phyloP scores from a whole-genome alignment of 2,113 vertebrate species.

The Percina caprodes region DNA sequence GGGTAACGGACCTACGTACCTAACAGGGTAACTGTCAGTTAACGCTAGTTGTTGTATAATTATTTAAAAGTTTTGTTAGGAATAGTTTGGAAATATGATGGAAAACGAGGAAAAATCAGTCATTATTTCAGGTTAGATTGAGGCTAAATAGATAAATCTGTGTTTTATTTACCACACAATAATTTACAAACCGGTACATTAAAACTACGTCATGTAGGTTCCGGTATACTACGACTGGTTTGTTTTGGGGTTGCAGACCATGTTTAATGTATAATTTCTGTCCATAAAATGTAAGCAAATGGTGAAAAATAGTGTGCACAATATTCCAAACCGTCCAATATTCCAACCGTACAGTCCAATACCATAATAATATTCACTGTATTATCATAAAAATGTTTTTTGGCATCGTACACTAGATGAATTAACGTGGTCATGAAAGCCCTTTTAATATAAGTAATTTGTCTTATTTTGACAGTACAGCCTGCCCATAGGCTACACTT shows the following conservation, averaged over 20 bases:
- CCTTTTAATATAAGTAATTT: not conserved
- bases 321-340: too few species aligned
- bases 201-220: not conserved
- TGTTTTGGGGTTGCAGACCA: not conserved
- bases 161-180: not conserved
- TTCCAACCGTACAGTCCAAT: too few species aligned
- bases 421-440: not conserved
- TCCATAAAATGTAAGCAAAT: not conserved
- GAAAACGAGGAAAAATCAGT: not conserved
- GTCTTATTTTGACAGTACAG: too few species aligned
- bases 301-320: not conserved
- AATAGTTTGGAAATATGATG: not conserved
- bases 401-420: not conserved
- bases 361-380: not conserved
- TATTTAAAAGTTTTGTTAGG: not conserved
- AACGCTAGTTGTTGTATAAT: too few species aligned
- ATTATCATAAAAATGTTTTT: not conserved
- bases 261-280: not conserved
- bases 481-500: too few species aligned
- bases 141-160: not conserved
- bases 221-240: not conserved
- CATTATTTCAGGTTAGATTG: not conserved
- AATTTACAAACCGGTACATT: not conserved
- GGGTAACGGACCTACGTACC: not conserved
- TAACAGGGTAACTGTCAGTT: too few species aligned